Base-by-base conservation (phyloP, 2,888 invertebrate genomes). In the Neria commutata region DNA sequence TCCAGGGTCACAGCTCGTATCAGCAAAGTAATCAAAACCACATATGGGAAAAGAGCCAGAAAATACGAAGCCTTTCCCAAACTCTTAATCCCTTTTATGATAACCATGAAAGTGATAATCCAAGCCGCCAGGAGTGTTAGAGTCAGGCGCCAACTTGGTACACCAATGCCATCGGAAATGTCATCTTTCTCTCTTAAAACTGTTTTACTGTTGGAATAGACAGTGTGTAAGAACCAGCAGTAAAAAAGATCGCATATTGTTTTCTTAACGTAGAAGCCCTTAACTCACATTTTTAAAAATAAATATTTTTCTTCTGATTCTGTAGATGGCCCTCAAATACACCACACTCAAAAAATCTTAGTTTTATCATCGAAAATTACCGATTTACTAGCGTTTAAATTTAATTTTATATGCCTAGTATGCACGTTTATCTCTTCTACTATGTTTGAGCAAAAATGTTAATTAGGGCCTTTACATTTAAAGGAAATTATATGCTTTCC, bases 1-100 rank as follows among this genome's bases (percentile, higher is more conserved):
- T 60, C 60, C 50, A 60, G 26, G 17, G 60, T 56, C 3, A 60
- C 45, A 1, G 60, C 60, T 3, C 60, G 40, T 21, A 60, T 56
- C n/a, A 60, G 26, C 1, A 60, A 25, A 16, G 60, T 56, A 2
- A 60, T 23, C 10, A 60, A 29, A 42, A 60, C 54, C 11, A 40
- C 45, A 46, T 60, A 60, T 2, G 60, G 60, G 46, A 60, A 60
- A 1, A 60, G 47, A 11, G 60, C 60, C 33, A 60, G 33, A 53
- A 60, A 60, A 37, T 60, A 60, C 6, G 60, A 46, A 4, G 53
- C 56, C 34, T 60, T 60, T 23, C 60, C 60, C 10, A 48, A 6
- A 23, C 48, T 56, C 42, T 56, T 56, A n/a, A 60, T 49, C 11
- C 60, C 60, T 19, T 52, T 47, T 4, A 60, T 42, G 16, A 60